Conservation (phyloP, 2,888 invertebrate species). For the Clitarchus hookeri region DNA sequence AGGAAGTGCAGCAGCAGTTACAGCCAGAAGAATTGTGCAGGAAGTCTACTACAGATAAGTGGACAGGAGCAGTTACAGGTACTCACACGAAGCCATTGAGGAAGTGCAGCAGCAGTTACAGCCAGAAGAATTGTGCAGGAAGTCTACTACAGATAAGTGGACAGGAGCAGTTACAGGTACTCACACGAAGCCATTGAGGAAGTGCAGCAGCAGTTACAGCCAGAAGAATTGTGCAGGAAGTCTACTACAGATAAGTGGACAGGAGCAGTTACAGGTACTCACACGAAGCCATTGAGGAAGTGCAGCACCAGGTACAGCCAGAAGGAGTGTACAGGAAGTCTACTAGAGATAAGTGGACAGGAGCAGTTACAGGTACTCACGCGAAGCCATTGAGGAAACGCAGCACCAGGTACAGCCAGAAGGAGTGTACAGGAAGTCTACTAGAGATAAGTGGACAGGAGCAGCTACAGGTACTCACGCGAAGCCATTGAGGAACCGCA, state of each 20-base stretch:
- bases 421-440: constrained; percentile 44
- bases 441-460: not conserved
- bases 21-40: no score
- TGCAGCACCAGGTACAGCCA: constrained; percentile 35
- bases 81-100: no score
- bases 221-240: constrained; percentile 44
- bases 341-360: not conserved
- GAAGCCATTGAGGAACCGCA: constrained; percentile 41
- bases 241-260: no score
- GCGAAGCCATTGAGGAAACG: constrained; percentile 42
- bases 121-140: no score
- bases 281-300: constrained; percentile 42
- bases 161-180: constrained; percentile 16
- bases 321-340: constrained; percentile 44
- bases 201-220: constrained; percentile 37
- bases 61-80: no score
- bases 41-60: no score
- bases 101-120: no score
- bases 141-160: no score
- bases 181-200: constrained; percentile 42
- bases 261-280: constrained; percentile 29
- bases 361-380: constrained; percentile 37
- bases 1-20: no score
- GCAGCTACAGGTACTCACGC: constrained; percentile 38
- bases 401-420: constrained; percentile 34